These are phyloP conservation scores for Phanerotoma sp. DNA, from an alignment of 2,888 invertebrate species.

Conservation along the genomic window DNA sequence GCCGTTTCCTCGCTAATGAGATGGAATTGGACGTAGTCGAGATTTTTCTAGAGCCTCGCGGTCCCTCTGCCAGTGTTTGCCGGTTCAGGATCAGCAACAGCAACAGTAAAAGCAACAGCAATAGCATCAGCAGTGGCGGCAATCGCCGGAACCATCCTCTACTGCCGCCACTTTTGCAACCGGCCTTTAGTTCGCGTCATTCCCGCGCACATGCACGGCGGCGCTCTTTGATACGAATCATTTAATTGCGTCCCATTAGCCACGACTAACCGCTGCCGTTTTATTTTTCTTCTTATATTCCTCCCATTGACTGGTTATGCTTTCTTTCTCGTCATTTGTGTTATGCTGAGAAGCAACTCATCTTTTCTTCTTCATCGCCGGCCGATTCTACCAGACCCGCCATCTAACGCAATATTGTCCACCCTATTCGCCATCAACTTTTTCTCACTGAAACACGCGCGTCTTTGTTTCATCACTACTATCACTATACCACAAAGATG, in stretches of 20 bases:
- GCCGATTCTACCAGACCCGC: conserved; percentile 12
- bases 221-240: conserved; percentile 57
- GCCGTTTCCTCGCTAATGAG: conserved; percentile 58
- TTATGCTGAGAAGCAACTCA: too few species aligned
- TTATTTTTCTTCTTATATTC: conserved; percentile 32
- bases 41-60: conserved; percentile 55
- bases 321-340: conserved; percentile 20
- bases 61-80: conserved; percentile 15
- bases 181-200: conserved; percentile 53
- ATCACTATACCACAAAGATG: conserved; percentile 38
- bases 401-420: conserved; percentile 41
- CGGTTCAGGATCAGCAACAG: too few species aligned
- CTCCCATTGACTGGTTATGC: conserved; percentile 33
- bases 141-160: conserved; percentile 29
- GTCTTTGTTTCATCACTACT: conserved; percentile 44
- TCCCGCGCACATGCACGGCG: conserved; percentile 55
- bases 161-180: conserved; percentile 24
- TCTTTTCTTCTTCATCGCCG: conserved; percentile 32
- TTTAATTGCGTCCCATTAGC: conserved; percentile 59
- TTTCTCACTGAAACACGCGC: conserved; percentile 49
- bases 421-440: conserved; percentile 49
- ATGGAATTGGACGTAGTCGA: conserved; percentile 58
- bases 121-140: conserved; percentile 11
- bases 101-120: too few species aligned
- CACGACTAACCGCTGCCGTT: conserved; percentile 43